Percentiles rank a stretch among this genome's conserved stretches.
phyloP scores from a whole-genome alignment of 2,888 invertebrate genomes.

The Dugesia japonica region DNA sequence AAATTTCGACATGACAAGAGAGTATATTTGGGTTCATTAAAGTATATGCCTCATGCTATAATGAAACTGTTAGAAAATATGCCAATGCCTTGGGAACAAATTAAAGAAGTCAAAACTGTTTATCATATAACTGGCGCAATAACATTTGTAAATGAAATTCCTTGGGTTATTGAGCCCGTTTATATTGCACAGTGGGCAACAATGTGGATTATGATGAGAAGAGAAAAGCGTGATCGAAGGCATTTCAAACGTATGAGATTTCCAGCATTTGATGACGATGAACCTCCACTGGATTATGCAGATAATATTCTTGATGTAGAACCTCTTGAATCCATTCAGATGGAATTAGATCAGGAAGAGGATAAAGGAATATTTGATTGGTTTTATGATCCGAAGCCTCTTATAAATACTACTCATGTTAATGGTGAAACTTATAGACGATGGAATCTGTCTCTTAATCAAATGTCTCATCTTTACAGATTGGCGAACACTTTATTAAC shows the following conservation, averaged over 20 bases:
- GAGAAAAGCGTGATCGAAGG: conserved; percentile 90
- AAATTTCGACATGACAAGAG: conserved; percentile 96
- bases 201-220: conserved; percentile 99
- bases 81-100: conserved; percentile 99
- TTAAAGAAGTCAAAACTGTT: conserved; percentile 78
- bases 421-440: conserved; percentile 90
- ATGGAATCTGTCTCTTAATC: conserved; percentile 85
- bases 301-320: conserved; percentile 97
- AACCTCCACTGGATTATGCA: conserved; percentile 94
- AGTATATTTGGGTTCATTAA: conserved; percentile 86
- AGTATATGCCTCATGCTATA: conserved; percentile 99
- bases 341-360: conserved; percentile 85
- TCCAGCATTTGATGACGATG: conserved; percentile 98
- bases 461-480: conserved; percentile 90
- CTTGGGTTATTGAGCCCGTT: conserved; percentile 95
- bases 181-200: conserved; percentile 99
- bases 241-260: conserved; percentile 99
- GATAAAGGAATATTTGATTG: conserved; percentile 61
- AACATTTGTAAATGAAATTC: conserved; percentile 98
- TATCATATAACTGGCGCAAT: conserved; percentile 99
- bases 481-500: conserved; percentile 90
- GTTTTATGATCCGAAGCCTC: conserved; percentile 95
- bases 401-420: conserved; percentile 72
- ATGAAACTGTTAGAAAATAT: conserved; percentile 95
- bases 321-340: conserved; percentile 92